phyloP scores from a whole-genome alignment of 2,113 vertebrate genomes.

The Syngnathoides biaculeatus region DNA sequence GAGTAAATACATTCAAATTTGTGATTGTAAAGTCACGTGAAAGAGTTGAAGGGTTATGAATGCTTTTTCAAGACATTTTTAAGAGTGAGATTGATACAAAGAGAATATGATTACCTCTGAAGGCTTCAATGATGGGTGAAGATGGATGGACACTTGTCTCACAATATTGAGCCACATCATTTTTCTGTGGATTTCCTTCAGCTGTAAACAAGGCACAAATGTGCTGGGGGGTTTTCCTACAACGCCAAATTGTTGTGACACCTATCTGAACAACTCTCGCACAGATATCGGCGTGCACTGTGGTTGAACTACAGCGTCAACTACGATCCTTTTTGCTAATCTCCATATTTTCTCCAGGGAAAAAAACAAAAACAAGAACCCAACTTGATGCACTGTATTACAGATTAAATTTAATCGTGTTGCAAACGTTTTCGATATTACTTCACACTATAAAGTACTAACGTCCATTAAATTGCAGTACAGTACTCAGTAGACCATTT shows the following conservation, averaged over 20 bases:
- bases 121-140: conserved; percentile 79
- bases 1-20: too few relatives aligned
- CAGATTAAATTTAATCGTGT: neutral
- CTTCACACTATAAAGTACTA: neutral
- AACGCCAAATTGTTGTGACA: neutral
- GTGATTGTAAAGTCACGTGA: too few relatives aligned
- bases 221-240: neutral
- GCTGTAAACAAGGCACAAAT: conserved; percentile 46
- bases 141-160: conserved; percentile 67
- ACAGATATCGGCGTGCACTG: neutral
- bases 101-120: conserved; percentile 76
- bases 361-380: too few relatives aligned
- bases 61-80: too few relatives aligned
- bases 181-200: conserved; percentile 78
- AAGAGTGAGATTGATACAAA: neutral
- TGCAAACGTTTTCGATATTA: neutral
- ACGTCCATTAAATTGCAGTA: neutral
- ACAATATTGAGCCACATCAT: conserved; percentile 72
- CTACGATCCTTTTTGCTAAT: neutral
- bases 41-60: too few relatives aligned
- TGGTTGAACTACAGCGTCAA: neutral
- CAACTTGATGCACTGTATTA: neutral
- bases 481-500: neutral
- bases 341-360: too few relatives aligned
- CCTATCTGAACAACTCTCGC: neutral